Evolutionary conservation across 1,140 invertebrate genomes (phyloP).

Genomic region (Meteorus sp.): DNA sequence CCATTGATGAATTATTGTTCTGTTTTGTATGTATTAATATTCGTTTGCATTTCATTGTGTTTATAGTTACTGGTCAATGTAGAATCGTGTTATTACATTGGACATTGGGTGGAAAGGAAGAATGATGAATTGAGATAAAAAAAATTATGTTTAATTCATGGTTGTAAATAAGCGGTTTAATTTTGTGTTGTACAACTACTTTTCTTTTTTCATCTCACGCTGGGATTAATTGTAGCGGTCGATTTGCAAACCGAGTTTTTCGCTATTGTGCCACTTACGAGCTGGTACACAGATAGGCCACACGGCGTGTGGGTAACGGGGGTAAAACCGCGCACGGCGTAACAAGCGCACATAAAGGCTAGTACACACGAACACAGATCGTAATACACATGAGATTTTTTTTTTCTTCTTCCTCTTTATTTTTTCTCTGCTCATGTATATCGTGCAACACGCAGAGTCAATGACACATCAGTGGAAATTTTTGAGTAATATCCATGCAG

Average conservation of each 20-base stretch:
- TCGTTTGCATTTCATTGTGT: too few relatives aligned
- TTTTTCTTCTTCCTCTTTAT: slow-evolving; percentile 1
- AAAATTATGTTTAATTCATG: background rate
- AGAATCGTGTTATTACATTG: too few relatives aligned
- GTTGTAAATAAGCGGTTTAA: slow-evolving; percentile 2
- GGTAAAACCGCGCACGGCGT: background rate
- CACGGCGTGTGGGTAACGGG: slow-evolving; percentile 3
- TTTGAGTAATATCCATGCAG: too few relatives aligned
- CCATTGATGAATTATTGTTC: too few relatives aligned
- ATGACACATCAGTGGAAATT: too few relatives aligned
- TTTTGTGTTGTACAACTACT: background rate
- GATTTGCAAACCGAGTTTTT: slow-evolving; percentile 22
- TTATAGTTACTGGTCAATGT: too few relatives aligned
- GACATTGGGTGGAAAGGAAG: too few relatives aligned
- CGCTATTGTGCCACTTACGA: slow-evolving; percentile 23
- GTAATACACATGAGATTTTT: slow-evolving; percentile 3
- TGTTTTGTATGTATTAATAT: too few relatives aligned
- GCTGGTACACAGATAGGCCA: slow-evolving; percentile 27
- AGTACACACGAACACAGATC: slow-evolving; percentile 10
- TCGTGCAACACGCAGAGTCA: slow-evolving; percentile 12
- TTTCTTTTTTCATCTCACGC: slow-evolving; percentile 10
- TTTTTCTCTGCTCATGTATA: background rate
- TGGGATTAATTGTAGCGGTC: slow-evolving; percentile 19
- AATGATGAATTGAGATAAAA: background rate
- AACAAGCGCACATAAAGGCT: slow-evolving; percentile 9